A percentile compares a stretch with the other conserved stretches of the same genome.
phyloP scores from a whole-genome alignment of 1,140 invertebrate species.

The Ceratina calcarata region DNA sequence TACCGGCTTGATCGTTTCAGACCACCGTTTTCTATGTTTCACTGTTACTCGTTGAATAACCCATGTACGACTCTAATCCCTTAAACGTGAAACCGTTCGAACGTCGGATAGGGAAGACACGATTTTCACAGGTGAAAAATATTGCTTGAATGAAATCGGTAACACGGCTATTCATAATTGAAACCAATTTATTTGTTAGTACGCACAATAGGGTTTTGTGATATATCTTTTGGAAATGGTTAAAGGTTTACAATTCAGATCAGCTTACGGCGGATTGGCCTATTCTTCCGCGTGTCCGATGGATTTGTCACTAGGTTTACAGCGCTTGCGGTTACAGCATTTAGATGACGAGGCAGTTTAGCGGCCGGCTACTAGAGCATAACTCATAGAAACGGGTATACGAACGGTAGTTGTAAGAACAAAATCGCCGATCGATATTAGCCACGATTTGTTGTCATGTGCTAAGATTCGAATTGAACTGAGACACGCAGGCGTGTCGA shows the following conservation, averaged over 20 bases:
- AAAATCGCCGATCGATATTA: not conserved
- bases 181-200: no score
- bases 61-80: no score
- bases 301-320: conserved; percentile 12
- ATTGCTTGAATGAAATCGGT: no score
- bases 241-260: not conserved
- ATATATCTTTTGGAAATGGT: not conserved
- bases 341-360: conserved; percentile 29
- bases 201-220: not conserved
- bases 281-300: not conserved
- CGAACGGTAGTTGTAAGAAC: not conserved
- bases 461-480: not conserved
- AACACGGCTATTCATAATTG: no score
- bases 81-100: no score
- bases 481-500: not conserved
- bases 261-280: conserved; percentile 19
- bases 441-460: not conserved
- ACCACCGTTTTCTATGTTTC: no score
- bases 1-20: conserved; percentile 26
- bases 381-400: not conserved
- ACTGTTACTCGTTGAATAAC: no score
- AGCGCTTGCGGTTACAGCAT: conserved; percentile 5
- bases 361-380: not conserved
- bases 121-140: no score
- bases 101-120: no score